Percentiles rank a stretch among this genome's conserved stretches.
Conservation (phyloP, 2,113 vertebrate species). For the Brachyistius frenatus region DNA sequence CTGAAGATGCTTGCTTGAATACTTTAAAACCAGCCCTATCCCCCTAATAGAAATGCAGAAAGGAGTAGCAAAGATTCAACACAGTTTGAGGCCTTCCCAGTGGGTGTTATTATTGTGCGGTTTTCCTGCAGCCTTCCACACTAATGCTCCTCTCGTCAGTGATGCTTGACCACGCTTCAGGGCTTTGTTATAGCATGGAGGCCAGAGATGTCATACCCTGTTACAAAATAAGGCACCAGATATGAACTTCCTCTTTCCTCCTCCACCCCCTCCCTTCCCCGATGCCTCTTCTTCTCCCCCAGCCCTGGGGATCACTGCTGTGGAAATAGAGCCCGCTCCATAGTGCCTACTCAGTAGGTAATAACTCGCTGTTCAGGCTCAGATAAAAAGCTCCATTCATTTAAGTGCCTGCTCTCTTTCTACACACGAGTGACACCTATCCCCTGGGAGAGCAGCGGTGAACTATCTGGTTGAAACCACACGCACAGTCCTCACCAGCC, state of each 20-base stretch:
- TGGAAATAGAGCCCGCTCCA: slow-evolving; percentile 52
- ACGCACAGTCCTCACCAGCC: slow-evolving; percentile 41
- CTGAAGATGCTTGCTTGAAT: neutral
- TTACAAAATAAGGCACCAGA: slow-evolving; percentile 70
- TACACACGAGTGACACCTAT: slow-evolving; percentile 70
- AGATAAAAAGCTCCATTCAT: slow-evolving; percentile 78
- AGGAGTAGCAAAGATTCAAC: slow-evolving; percentile 21
- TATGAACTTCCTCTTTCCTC: slow-evolving; percentile 37
- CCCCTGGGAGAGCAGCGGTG: slow-evolving; percentile 57
- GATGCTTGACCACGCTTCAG: slow-evolving; percentile 64
- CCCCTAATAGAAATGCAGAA: slow-evolving; percentile 40
- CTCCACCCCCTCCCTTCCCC: neutral
- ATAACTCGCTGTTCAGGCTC: slow-evolving; percentile 67
- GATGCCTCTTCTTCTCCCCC: neutral
- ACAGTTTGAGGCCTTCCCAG: slow-evolving; percentile 64
- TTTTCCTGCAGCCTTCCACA: slow-evolving; percentile 68
- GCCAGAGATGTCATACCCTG: slow-evolving; percentile 68
- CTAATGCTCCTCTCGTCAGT: slow-evolving; percentile 58
- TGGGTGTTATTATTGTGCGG: slow-evolving; percentile 74
- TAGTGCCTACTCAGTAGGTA: slow-evolving; percentile 72
- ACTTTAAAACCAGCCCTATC: slow-evolving; percentile 32
- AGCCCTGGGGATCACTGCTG: slow-evolving; percentile 49
- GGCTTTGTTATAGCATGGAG: slow-evolving; percentile 61
- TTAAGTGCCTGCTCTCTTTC: slow-evolving; percentile 70
- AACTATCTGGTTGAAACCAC: slow-evolving; percentile 53